Conservation (phyloP, 37 sponge, comb jelly and placozoan species). For the Mnemiopsis leidyi region DNA sequence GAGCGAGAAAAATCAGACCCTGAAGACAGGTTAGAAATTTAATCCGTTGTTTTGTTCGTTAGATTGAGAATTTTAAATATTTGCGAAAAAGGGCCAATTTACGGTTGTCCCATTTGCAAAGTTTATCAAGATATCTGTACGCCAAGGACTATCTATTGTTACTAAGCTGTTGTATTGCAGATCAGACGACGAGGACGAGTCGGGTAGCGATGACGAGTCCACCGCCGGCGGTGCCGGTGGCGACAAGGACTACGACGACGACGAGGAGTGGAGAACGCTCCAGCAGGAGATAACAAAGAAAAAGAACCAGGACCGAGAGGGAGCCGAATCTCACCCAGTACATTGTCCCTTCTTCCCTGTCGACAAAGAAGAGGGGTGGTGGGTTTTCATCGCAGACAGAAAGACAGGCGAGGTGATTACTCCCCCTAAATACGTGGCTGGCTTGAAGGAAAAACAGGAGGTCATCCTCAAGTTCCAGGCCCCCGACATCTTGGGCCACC, state of each 20-base stretch:
- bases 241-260: slow-evolving; percentile 67
- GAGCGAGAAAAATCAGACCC: slow-evolving; percentile 45
- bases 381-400: slow-evolving; percentile 80
- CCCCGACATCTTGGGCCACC: slow-evolving; percentile 70
- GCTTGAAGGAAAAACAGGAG: slow-evolving; percentile 68
- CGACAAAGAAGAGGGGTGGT: slow-evolving; percentile 93
- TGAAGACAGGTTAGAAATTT: slow-evolving; percentile 5
- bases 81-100: no score
- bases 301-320: slow-evolving; percentile 54
- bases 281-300: slow-evolving; percentile 74
- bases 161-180: no score
- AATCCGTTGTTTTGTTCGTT: no score
- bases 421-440: slow-evolving; percentile 73
- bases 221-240: background rate
- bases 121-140: no score
- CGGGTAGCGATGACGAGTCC: slow-evolving; percentile 29
- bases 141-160: no score
- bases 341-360: slow-evolving; percentile 85
- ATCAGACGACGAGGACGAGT: slow-evolving; percentile 33
- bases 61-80: no score
- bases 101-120: no score
- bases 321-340: slow-evolving; percentile 72
- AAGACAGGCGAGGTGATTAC: slow-evolving; percentile 71
- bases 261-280: slow-evolving; percentile 80
- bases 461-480: slow-evolving; percentile 73